Percentiles rank a stretch among this genome's conserved stretches.
Evolutionary conservation across 2,797 vertebrate genomes (phyloP).

Genomic region (Gymnocypris eckloni): DNA sequence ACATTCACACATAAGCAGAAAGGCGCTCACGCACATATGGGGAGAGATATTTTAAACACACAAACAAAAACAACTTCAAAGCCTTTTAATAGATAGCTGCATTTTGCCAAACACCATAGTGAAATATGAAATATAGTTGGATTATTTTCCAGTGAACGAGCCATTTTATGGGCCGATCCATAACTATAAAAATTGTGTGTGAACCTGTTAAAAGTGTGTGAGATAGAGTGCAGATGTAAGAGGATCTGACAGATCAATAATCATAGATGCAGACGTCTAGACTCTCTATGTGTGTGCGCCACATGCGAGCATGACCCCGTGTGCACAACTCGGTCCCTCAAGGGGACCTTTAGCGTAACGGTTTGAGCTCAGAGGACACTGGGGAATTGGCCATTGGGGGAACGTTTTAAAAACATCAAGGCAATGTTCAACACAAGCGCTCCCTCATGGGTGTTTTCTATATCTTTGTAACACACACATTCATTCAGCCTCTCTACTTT

Average conservation of each 20-base stretch:
- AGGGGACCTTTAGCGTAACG: conserved; percentile 48
- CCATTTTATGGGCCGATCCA: conserved; percentile 42
- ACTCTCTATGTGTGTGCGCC: conserved; percentile 56
- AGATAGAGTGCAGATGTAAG: conserved; percentile 45
- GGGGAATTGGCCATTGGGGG: conserved; percentile 33
- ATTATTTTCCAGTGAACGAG: conserved; percentile 35
- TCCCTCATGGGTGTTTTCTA: conserved; percentile 30
- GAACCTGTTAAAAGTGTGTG: conserved; percentile 54
- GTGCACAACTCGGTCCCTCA: conserved; percentile 18
- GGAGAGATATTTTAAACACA: conserved; percentile 11
- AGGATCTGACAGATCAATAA: conserved; percentile 69
- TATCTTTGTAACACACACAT: conserved; percentile 40
- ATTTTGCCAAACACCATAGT: conserved; percentile 31
- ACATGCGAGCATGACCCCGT: conserved; percentile 4
- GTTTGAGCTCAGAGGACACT: conserved; percentile 42
- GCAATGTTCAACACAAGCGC: conserved; percentile 12
- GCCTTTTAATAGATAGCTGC: conserved; percentile 36
- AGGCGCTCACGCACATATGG: not conserved
- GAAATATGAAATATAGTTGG: conserved; percentile 37
- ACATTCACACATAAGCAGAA: conserved; percentile 19
- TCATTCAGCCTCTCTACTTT: conserved; percentile 32
- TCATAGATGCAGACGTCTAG: conserved; percentile 70
- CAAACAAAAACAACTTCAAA: conserved; percentile 45
- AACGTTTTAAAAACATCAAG: conserved; percentile 28
- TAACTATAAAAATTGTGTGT: conserved; percentile 47